Evolutionary conservation across 1,140 invertebrate species (phyloP).

Genomic region (Maniola jurtina): DNA sequence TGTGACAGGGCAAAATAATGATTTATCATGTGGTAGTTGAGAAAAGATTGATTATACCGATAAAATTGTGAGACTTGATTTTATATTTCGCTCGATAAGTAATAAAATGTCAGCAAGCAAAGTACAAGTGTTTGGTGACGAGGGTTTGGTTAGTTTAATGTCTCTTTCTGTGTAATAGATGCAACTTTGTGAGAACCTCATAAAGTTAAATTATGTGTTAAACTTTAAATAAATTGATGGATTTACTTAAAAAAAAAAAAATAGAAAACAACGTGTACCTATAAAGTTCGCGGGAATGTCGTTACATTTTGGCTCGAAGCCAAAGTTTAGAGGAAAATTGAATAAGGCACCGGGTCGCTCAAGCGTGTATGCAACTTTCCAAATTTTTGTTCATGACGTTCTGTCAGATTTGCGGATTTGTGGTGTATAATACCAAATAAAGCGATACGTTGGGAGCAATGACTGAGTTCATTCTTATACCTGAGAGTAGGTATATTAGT

Average conservation of each 20-base stretch:
- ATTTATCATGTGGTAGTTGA: too few relatives aligned
- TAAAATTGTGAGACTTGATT: too few relatives aligned
- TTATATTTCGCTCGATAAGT: too few relatives aligned
- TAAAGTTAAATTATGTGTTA: too few relatives aligned
- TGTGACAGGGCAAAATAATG: too few relatives aligned
- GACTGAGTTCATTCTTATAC: neutral
- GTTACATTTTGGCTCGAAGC: constrained; percentile 29
- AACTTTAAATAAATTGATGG: neutral
- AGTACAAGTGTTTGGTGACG: too few relatives aligned
- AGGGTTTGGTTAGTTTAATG: too few relatives aligned
- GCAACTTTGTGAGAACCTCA: too few relatives aligned
- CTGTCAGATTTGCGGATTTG: constrained; percentile 20
- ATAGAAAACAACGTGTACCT: neutral
- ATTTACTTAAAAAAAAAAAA: constrained; percentile 5
- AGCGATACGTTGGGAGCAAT: neutral
- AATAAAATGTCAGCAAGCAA: too few relatives aligned
- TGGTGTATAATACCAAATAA: neutral
- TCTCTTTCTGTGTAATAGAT: too few relatives aligned
- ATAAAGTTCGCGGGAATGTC: constrained; percentile 21
- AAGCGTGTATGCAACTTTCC: constrained; percentile 25
- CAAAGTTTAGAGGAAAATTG: constrained; percentile 37
- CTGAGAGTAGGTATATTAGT: too few relatives aligned
- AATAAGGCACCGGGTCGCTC: constrained; percentile 30
- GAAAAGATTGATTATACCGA: too few relatives aligned
- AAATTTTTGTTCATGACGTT: constrained; percentile 37